phyloP scores from a whole-genome alignment of 2,113 vertebrate genomes.

The Osmerus eperlanus region DNA sequence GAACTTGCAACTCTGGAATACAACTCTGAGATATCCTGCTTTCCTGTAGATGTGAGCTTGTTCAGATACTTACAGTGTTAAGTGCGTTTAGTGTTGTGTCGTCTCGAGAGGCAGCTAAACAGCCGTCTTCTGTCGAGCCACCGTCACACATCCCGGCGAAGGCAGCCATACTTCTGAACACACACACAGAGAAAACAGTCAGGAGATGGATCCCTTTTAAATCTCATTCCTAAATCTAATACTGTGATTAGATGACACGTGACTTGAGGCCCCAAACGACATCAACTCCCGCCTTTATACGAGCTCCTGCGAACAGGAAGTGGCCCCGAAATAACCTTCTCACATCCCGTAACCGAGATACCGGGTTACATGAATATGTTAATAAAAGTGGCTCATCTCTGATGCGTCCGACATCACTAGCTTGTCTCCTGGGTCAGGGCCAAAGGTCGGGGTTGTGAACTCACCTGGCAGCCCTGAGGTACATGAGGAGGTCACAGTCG shows the following conservation, averaged over 20 bases:
- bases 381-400: background rate
- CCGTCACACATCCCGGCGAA: slow-evolving; percentile 99
- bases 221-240: background rate
- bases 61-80: slow-evolving; percentile 85
- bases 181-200: background rate
- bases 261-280: too few species aligned
- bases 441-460: background rate
- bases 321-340: too few species aligned
- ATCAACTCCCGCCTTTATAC: too few species aligned
- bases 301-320: too few species aligned
- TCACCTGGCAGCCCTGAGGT: slow-evolving; percentile 96
- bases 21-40: background rate
- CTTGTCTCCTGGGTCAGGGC: background rate
- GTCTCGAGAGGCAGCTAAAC: slow-evolving; percentile 92
- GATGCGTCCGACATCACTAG: background rate
- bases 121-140: slow-evolving; percentile 96
- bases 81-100: slow-evolving; percentile 98
- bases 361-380: too few species aligned
- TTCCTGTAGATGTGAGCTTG: background rate
- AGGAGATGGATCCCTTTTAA: background rate
- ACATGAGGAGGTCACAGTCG: slow-evolving; percentile 99
- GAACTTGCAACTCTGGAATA: background rate
- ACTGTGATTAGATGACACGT: too few species aligned
- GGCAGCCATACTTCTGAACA: slow-evolving; percentile 95
- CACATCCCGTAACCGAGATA: too few species aligned